Evolutionary conservation across 1,140 invertebrate species (phyloP).

Genomic region (Trissolcus basalis): DNA sequence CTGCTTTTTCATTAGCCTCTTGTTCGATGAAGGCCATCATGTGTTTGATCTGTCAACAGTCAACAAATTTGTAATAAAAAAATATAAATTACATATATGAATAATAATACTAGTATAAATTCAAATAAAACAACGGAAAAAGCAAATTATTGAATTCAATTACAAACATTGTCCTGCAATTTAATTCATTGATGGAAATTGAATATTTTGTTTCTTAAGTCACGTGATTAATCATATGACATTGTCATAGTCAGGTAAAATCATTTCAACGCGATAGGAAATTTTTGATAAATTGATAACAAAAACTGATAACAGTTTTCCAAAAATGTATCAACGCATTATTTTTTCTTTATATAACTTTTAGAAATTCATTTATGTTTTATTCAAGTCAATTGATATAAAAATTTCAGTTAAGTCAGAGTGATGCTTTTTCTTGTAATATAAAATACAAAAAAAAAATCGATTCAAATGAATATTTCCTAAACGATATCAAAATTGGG

Average conservation of each 20-base stretch:
- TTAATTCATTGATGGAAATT: not conserved
- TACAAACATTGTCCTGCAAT: no score
- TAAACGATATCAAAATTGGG: no score
- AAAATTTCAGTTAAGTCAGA: no score
- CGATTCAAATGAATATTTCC: no score
- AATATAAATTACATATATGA: conserved; percentile 9
- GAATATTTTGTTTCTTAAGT: conserved; percentile 6
- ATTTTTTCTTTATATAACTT: no score
- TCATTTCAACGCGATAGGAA: not conserved
- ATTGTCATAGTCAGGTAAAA: conserved; percentile 1
- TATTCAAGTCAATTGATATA: no score
- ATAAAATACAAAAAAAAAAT: no score
- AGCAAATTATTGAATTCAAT: not conserved
- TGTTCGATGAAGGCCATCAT: conserved; percentile 99
- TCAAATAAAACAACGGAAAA: not conserved
- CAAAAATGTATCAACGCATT: no score
- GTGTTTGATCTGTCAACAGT: conserved; percentile 92
- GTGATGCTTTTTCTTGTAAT: no score
- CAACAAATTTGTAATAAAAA: conserved; percentile 12
- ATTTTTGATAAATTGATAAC: not conserved
- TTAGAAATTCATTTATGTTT: no score
- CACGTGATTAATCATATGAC: conserved; percentile 34
- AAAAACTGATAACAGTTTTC: not conserved
- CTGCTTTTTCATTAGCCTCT: conserved; percentile 99
- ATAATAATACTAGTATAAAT: not conserved